A percentile compares a stretch with the other conserved stretches of the same genome.
These are phyloP conservation scores for Drosophila gunungcola DNA, from an alignment of 1,140 invertebrate species.

Conservation along the genomic window DNA sequence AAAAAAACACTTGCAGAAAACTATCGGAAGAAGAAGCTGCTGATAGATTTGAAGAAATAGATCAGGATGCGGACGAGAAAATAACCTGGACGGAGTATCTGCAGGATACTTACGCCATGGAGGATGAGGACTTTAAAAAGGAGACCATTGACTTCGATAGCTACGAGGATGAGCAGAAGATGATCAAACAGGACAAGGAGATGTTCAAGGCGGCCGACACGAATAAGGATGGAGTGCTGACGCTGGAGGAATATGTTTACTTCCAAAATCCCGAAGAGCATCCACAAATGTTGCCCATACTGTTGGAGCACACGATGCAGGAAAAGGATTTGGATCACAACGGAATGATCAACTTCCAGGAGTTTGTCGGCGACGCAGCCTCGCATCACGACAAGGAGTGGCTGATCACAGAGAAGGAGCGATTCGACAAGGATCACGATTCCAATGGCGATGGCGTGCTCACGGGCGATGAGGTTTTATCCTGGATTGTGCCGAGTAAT, in stretches of 20 bases:
- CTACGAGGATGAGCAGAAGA: constrained; percentile 85
- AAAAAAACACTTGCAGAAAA: constrained; percentile 86
- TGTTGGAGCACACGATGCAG: constrained; percentile 92
- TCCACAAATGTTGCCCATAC: constrained; percentile 93
- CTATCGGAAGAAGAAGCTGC: constrained; percentile 94
- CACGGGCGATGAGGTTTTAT: constrained; percentile 91
- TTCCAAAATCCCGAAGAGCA: constrained; percentile 98
- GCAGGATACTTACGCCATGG: constrained; percentile 91
- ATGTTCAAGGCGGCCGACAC: constrained; percentile 95
- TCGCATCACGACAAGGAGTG: constrained; percentile 91
- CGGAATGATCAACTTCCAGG: constrained; percentile 92
- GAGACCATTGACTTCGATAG: constrained; percentile 85
- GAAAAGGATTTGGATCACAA: constrained; percentile 95
- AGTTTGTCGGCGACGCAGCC: constrained; percentile 92
- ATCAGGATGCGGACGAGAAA: constrained; percentile 92
- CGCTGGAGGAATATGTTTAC: constrained; percentile 92
- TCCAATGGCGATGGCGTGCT: constrained; percentile 94
- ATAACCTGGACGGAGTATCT: constrained; percentile 96
- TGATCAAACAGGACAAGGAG: constrained; percentile 92
- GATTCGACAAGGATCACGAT: constrained; percentile 96
- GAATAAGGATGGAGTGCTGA: constrained; percentile 92
- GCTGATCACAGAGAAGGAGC: constrained; percentile 93
- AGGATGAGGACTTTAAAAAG: constrained; percentile 85
- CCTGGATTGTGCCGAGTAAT: constrained; percentile 97
- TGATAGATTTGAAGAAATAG: constrained; percentile 94